Conservation (phyloP, 2,888 invertebrate genomes). For the Drosophila emarginata region DNA sequence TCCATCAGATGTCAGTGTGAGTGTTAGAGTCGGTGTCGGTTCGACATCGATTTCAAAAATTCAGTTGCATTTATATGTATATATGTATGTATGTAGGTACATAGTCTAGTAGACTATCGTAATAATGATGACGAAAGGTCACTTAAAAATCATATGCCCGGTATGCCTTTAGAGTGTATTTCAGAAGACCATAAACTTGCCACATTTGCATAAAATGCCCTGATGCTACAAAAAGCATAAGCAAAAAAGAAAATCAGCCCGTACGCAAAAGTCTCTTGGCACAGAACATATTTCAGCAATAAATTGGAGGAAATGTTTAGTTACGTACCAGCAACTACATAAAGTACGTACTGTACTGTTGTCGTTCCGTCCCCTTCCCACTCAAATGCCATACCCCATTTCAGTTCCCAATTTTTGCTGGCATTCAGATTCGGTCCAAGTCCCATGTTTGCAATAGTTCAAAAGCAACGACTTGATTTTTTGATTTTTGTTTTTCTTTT, state of each 20-base stretch:
- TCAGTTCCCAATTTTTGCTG: neutral
- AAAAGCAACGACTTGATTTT: constrained; percentile 58
- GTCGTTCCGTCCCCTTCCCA: neutral
- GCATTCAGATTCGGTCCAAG: constrained; percentile 5
- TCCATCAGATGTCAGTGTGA: neutral
- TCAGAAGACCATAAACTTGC: constrained; percentile 65
- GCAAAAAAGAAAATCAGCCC: constrained; percentile 34
- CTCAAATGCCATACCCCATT: neutral
- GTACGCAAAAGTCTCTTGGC: constrained; percentile 57
- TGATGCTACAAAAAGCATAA: constrained; percentile 47
- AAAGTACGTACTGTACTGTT: constrained; percentile 2
- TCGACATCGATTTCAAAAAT: constrained; percentile 28
- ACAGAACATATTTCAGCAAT: constrained; percentile 71
- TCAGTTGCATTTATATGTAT: constrained; percentile 25
- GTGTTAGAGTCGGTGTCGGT: constrained; percentile 55
- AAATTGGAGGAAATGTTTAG: constrained; percentile 69
- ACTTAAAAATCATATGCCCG: constrained; percentile 57
- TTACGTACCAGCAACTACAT: constrained; percentile 16
- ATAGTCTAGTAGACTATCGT: constrained; percentile 17
- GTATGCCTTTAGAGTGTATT: constrained; percentile 37
- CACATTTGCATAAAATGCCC: constrained; percentile 68
- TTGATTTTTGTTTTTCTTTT: constrained; percentile 33
- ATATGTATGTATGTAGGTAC: too few relatives aligned
- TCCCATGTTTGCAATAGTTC: constrained; percentile 46
- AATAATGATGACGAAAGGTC: constrained; percentile 53